Percentiles rank a stretch among this genome's conserved stretches.
Evolutionary conservation across 2,113 vertebrate species (phyloP).

Genomic region (Entomyzon cyanotis): DNA sequence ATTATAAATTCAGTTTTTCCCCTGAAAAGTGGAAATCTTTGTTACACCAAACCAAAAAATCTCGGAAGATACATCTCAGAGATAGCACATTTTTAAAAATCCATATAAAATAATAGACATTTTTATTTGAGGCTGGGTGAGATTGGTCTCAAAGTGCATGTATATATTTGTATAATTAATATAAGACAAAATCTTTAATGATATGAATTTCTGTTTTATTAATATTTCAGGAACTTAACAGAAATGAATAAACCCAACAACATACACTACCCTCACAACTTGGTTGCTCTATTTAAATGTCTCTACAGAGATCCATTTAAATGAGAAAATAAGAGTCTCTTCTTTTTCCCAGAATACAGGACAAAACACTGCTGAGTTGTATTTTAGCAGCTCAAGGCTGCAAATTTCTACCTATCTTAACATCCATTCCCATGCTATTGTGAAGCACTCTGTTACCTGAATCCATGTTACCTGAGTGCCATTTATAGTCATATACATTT

Average conservation of each 20-base stretch:
- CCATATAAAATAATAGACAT: background rate
- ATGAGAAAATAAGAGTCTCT: background rate
- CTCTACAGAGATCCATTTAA: background rate
- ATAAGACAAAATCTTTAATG: background rate
- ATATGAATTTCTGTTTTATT: background rate
- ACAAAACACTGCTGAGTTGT: background rate
- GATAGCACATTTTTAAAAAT: fast-evolving
- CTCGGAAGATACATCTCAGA: background rate
- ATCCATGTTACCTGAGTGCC: background rate
- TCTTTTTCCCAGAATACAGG: background rate
- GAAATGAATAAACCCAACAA: background rate
- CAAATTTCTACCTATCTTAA: background rate
- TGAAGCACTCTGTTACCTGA: background rate
- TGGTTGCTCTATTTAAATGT: background rate
- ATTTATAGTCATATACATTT: background rate
- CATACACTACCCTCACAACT: fast-evolving
- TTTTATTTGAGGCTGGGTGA: background rate
- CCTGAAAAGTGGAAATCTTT: background rate
- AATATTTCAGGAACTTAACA: background rate
- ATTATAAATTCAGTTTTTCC: background rate
- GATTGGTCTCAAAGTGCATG: background rate
- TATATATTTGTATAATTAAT: background rate
- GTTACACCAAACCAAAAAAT: background rate
- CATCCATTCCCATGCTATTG: background rate
- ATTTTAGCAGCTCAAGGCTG: background rate